Evolutionary conservation across 2,113 vertebrate genomes (phyloP).

Genomic region (Vireo altiloquus): DNA sequence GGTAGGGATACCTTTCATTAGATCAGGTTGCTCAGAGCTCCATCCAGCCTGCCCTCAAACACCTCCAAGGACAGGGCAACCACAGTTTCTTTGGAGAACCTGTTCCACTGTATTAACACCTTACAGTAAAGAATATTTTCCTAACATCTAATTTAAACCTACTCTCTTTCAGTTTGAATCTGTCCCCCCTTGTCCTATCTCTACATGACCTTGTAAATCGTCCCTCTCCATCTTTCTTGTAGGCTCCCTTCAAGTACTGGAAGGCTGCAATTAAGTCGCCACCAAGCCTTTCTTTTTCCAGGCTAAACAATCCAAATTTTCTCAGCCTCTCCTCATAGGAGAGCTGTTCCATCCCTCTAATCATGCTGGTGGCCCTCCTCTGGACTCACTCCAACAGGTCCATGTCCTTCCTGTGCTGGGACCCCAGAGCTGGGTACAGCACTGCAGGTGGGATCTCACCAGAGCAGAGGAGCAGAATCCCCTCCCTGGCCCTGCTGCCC

Average conservation of each 20-base stretch:
- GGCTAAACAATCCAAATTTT: neutral
- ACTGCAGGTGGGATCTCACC: neutral
- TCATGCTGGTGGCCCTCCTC: rapidly evolving
- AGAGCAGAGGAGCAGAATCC: neutral
- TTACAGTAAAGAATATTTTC: neutral
- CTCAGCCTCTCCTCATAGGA: neutral
- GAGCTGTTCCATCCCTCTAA: neutral
- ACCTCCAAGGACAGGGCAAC: neutral
- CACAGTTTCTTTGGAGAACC: neutral
- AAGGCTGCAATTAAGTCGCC: neutral
- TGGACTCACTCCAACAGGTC: rapidly evolving
- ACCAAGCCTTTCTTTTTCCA: neutral
- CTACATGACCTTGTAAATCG: too few species aligned
- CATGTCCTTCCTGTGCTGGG: neutral
- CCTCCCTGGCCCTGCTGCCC: neutral
- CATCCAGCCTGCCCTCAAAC: neutral
- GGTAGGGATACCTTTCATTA: neutral
- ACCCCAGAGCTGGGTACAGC: neutral
- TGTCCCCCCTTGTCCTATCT: neutral
- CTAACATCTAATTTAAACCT: neutral
- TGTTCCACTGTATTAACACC: neutral
- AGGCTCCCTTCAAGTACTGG: neutral
- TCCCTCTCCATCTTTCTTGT: neutral
- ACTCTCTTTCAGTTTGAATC: neutral
- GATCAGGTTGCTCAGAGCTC: neutral